Percentiles rank a stretch among this genome's conserved stretches.
These are phyloP conservation scores for Callorhinus ursinus DNA, from an alignment of 2,113 vertebrate genomes.

Conservation along the genomic window DNA sequence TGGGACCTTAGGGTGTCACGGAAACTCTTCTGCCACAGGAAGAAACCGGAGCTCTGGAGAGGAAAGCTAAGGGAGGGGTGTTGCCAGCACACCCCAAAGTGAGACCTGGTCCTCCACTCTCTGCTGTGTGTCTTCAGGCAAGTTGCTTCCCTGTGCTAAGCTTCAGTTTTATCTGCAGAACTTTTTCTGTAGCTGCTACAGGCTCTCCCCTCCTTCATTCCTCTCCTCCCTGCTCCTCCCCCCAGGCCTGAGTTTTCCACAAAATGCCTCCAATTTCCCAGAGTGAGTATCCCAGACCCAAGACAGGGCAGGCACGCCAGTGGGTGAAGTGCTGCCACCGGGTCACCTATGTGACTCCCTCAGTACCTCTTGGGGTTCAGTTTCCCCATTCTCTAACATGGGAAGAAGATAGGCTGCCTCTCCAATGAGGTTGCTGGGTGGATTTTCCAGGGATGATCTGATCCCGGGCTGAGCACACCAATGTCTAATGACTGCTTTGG, in stretches of 20 bases:
- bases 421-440: not conserved
- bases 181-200: not conserved
- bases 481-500: not conserved
- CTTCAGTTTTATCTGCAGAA: not conserved
- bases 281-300: not conserved
- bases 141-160: not conserved
- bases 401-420: not conserved
- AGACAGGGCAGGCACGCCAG: not conserved
- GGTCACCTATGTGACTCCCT: not conserved
- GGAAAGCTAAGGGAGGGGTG: not conserved
- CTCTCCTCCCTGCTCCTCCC: not conserved
- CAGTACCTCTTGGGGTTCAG: not conserved
- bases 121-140: not conserved
- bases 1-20: not conserved
- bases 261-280: not conserved
- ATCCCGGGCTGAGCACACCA: not conserved
- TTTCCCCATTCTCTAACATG: not conserved
- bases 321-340: not conserved
- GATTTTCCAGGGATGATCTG: not conserved
- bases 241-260: not conserved
- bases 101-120: not conserved
- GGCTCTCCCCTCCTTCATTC: not conserved
- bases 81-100: not conserved
- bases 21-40: not conserved
- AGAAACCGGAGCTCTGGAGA: not conserved